These are phyloP conservation scores for Carcharodon carcharias DNA, from an alignment of 2,797 vertebrate genomes.

Conservation along the genomic window DNA sequence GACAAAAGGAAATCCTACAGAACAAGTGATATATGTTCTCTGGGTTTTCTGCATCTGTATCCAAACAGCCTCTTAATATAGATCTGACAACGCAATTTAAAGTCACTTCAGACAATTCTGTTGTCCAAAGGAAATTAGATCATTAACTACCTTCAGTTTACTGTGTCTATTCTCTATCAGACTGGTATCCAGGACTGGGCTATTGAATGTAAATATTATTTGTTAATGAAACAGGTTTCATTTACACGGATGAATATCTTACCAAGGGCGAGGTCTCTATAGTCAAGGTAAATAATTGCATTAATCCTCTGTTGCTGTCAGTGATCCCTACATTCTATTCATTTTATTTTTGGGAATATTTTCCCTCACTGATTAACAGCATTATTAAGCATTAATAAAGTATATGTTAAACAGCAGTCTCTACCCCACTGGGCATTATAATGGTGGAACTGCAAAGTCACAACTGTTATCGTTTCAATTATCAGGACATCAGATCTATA, in stretches of 20 bases:
- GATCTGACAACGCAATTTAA: neutral
- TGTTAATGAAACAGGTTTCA: neutral
- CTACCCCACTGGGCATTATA: neutral
- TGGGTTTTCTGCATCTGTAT: neutral
- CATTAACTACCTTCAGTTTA: neutral
- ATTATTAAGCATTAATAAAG: neutral
- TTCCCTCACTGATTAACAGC: neutral
- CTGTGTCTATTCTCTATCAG: neutral
- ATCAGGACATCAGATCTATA: neutral
- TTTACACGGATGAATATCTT: neutral
- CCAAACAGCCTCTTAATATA: neutral
- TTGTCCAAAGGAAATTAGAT: neutral
- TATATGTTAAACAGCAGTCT: neutral
- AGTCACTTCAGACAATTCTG: slow-evolving; percentile 2
- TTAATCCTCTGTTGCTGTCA: neutral
- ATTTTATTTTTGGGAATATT: neutral
- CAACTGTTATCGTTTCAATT: neutral
- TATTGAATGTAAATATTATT: neutral
- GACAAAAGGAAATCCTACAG: neutral
- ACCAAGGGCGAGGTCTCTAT: neutral
- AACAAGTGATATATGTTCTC: neutral
- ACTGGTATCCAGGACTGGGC: neutral
- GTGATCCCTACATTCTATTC: neutral
- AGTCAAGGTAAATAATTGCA: neutral
- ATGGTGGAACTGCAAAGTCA: neutral